Conservation (phyloP, 2,888 invertebrate genomes). For the Noctua comes region DNA sequence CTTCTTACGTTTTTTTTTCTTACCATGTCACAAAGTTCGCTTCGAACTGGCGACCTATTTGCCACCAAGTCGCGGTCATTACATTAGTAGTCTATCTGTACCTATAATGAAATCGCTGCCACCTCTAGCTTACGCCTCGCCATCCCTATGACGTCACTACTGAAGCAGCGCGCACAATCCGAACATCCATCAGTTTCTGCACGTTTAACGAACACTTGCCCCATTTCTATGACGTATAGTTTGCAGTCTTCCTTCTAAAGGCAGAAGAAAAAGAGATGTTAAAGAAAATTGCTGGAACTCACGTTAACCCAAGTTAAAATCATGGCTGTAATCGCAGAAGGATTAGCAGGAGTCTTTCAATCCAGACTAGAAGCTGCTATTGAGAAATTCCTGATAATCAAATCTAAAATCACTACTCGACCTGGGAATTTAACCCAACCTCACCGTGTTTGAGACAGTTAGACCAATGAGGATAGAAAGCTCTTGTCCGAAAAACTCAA, state of each 20-base stretch:
- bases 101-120: not conserved
- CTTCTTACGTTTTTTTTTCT: not conserved
- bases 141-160: conserved; percentile 42
- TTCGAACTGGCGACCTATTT: not conserved
- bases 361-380: not conserved
- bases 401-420: not conserved
- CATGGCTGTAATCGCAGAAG: not conserved
- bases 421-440: not conserved
- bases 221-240: conserved; percentile 36
- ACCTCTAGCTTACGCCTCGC: conserved; percentile 4
- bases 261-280: not conserved
- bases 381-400: not conserved
- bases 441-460: not conserved
- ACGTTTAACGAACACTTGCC: conserved; percentile 32
- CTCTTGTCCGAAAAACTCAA: not conserved
- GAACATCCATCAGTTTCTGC: conserved; percentile 57
- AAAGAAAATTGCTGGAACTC: not conserved
- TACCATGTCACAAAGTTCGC: not conserved
- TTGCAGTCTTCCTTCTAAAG: not conserved
- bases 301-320: not conserved
- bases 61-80: not conserved
- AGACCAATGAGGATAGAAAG: not conserved
- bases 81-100: too few relatives aligned
- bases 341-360: not conserved
- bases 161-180: conserved; percentile 24